These are phyloP conservation scores for Hirtodrosophila cameraria DNA, from an alignment of 2,888 invertebrate species.

Conservation along the genomic window DNA sequence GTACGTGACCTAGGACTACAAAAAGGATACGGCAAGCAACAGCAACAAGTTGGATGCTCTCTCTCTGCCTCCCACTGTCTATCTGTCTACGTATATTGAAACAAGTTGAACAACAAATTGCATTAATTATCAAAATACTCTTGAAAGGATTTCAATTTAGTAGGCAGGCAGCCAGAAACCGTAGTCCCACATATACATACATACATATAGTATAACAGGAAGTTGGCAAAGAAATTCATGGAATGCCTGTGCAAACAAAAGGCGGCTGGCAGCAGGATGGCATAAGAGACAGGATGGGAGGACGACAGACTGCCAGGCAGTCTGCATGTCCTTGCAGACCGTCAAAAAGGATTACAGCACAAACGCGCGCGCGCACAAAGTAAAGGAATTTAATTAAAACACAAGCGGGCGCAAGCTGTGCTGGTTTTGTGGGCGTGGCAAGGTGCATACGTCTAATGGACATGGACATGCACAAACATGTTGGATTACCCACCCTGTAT, in stretches of 20 bases:
- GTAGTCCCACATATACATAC: slow-evolving; percentile 29
- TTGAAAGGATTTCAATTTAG: slow-evolving; percentile 65
- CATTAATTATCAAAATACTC: slow-evolving; percentile 72
- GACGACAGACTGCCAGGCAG: neutral
- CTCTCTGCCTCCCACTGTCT: too few species aligned
- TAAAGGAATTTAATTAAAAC: slow-evolving; percentile 76
- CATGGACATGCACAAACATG: slow-evolving; percentile 37
- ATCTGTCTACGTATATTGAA: slow-evolving; percentile 8
- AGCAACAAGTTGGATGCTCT: too few species aligned
- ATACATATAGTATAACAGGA: too few species aligned
- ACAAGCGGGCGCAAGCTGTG: slow-evolving; percentile 13
- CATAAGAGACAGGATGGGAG: slow-evolving; percentile 2
- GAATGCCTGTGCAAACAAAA: slow-evolving; percentile 65
- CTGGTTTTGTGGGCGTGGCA: slow-evolving; percentile 33
- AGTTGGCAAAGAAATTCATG: slow-evolving; percentile 44
- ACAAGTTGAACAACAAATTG: slow-evolving; percentile 59
- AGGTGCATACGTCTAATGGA: slow-evolving; percentile 22
- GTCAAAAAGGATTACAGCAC: slow-evolving; percentile 70
- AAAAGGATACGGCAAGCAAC: neutral
- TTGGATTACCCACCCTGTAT: slow-evolving; percentile 42
- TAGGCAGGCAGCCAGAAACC: slow-evolving; percentile 18
- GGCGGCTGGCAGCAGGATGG: slow-evolving; percentile 13
- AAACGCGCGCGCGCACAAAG: slow-evolving; percentile 58
- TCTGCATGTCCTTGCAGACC: slow-evolving; percentile 34
- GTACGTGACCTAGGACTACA: slow-evolving; percentile 19